phyloP scores from a whole-genome alignment of 2,113 vertebrate species.

The Tricholaema leucomelas region DNA sequence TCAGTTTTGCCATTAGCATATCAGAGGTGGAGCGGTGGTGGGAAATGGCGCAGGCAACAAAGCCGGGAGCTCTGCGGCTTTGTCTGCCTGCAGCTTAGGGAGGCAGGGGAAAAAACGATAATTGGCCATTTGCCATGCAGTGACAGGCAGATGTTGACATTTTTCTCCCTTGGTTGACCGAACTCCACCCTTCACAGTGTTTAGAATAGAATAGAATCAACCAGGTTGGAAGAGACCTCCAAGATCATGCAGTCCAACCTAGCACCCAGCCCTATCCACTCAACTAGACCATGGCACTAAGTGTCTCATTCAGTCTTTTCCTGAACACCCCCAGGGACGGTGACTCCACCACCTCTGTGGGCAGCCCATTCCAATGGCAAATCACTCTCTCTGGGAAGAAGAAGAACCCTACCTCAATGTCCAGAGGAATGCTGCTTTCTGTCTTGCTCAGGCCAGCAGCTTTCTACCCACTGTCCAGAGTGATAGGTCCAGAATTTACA shows the following conservation, averaged over 20 bases:
- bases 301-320: too few species aligned
- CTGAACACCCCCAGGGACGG: too few species aligned
- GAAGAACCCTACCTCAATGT: background rate
- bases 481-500: background rate
- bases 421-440: slow-evolving; percentile 11
- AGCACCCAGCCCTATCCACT: too few species aligned
- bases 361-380: too few species aligned
- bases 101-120: slow-evolving; percentile 68
- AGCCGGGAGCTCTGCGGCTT: slow-evolving; percentile 55
- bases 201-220: too few species aligned
- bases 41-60: slow-evolving; percentile 77
- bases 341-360: too few species aligned
- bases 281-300: too few species aligned
- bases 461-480: background rate
- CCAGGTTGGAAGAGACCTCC: too few species aligned
- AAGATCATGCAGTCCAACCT: too few species aligned
- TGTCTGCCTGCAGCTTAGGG: slow-evolving; percentile 76
- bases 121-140: slow-evolving; percentile 62
- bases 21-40: slow-evolving; percentile 77
- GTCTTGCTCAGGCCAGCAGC: background rate
- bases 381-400: too few species aligned
- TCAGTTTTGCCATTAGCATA: slow-evolving; percentile 77
- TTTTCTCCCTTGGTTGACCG: slow-evolving; percentile 51
- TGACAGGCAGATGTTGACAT: slow-evolving; percentile 77
- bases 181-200: too few species aligned